phyloP scores from a whole-genome alignment of 2,113 vertebrate species.

The Cryptotis parvus region DNA sequence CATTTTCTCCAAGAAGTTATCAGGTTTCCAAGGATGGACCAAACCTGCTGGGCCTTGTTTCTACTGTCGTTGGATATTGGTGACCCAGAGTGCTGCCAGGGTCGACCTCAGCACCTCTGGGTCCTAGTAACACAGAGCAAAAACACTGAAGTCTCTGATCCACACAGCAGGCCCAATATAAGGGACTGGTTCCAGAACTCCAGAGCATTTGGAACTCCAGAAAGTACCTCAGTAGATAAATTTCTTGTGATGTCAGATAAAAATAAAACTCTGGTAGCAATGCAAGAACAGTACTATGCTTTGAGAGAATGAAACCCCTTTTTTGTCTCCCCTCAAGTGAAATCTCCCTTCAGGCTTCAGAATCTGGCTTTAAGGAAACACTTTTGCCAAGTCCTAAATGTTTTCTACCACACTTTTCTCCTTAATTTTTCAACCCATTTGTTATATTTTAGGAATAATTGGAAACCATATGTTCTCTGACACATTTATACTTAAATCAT shows the following conservation, averaged over 20 bases:
- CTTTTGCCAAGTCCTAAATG: slow-evolving; percentile 71
- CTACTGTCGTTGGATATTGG: too few relatives aligned
- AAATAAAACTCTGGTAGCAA: background rate
- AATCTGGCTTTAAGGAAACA: slow-evolving; percentile 61
- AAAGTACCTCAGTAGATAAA: background rate
- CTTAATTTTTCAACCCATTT: slow-evolving; percentile 79
- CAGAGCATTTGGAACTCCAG: background rate
- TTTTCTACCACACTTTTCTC: slow-evolving; percentile 80
- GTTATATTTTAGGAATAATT: slow-evolving; percentile 81
- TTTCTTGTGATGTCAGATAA: background rate
- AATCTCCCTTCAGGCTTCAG: slow-evolving; percentile 17
- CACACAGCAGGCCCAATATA: too few relatives aligned
- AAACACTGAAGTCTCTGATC: background rate
- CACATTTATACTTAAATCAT: slow-evolving; percentile 78
- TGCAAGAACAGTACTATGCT: too few relatives aligned
- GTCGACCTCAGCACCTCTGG: too few relatives aligned
- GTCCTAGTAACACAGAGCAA: background rate
- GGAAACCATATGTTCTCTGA: slow-evolving; percentile 74
- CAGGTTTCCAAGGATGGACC: too few relatives aligned
- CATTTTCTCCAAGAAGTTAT: too few relatives aligned
- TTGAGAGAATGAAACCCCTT: background rate
- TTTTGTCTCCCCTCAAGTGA: background rate
- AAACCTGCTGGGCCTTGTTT: too few relatives aligned
- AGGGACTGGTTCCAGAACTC: too few relatives aligned
- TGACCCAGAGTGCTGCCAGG: too few relatives aligned